Evolutionary conservation across 2,113 vertebrate genomes (phyloP).

Genomic region (Urocitellus parryii): DNA sequence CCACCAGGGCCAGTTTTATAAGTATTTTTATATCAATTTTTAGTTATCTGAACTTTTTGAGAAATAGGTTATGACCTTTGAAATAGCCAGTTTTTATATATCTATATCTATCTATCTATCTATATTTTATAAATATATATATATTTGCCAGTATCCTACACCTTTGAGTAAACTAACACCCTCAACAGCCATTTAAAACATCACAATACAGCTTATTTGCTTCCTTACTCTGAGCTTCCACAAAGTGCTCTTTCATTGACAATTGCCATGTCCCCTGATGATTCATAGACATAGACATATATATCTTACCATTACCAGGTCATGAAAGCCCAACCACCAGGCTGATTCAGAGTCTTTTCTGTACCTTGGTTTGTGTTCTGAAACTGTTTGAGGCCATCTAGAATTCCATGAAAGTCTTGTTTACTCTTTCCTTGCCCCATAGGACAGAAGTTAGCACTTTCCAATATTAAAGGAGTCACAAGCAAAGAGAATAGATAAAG

Average conservation of each 20-base stretch:
- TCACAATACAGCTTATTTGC: not conserved
- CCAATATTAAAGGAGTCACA: not conserved
- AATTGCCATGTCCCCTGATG: not conserved
- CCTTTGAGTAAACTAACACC: not conserved
- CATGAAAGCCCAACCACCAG: not conserved
- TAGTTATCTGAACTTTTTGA: not conserved
- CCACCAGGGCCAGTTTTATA: not conserved
- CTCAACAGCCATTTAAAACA: not conserved
- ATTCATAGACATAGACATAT: not conserved
- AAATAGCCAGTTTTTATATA: not conserved
- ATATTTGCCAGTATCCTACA: not conserved
- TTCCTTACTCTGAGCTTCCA: not conserved
- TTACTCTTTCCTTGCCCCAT: not conserved
- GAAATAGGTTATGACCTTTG: not conserved
- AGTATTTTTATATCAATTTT: not conserved
- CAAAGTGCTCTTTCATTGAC: not conserved
- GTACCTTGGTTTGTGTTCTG: too few relatives aligned
- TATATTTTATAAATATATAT: too few relatives aligned
- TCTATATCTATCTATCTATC: too few relatives aligned
- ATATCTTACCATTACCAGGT: not conserved
- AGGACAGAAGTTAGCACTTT: not conserved
- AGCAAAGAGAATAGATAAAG: not conserved
- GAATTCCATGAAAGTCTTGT: not conserved
- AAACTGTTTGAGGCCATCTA: not conserved
- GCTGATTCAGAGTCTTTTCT: not conserved